phyloP scores from a whole-genome alignment of 2,888 invertebrate genomes.

The Caenorhabditis becei region DNA sequence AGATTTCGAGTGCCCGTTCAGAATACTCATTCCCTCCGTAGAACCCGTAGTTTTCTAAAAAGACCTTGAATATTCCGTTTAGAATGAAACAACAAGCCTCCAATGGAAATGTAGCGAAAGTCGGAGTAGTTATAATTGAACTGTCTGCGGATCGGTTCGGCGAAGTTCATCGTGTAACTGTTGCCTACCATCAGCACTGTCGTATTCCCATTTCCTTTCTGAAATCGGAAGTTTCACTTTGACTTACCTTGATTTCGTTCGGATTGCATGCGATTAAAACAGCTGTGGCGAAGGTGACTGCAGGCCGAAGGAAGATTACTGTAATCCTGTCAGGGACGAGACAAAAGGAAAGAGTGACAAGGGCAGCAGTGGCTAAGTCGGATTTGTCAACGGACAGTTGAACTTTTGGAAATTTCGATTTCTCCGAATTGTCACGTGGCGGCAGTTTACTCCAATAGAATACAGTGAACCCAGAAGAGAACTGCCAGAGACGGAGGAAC shows the following conservation, averaged over 20 bases:
- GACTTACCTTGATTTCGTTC: conserved; percentile 19
- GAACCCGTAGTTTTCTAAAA: conserved; percentile 18
- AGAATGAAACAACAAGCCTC: not conserved
- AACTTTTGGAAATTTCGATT: conserved; percentile 34
- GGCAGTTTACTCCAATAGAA: conserved; percentile 29
- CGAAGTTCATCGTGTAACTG: conserved; percentile 20
- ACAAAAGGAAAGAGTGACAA: conserved; percentile 22
- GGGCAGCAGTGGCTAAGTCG: conserved; percentile 10
- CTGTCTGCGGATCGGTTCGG: conserved; percentile 9
- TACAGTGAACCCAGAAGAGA: conserved; percentile 47
- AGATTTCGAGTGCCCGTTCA: not conserved
- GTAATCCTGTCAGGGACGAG: conserved; percentile 34
- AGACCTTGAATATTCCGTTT: not conserved
- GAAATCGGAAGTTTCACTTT: not conserved
- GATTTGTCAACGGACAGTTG: conserved; percentile 13
- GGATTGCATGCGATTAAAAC: conserved; percentile 31
- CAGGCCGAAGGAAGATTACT: conserved; percentile 18
- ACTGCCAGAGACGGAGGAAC: conserved; percentile 57
- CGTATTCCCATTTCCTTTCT: conserved; percentile 37
- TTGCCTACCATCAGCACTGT: conserved; percentile 47
- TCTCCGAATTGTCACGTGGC: conserved; percentile 33
- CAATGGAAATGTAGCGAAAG: conserved; percentile 24
- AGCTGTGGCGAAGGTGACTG: conserved; percentile 40
- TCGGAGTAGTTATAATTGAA: conserved; percentile 38
- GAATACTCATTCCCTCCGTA: conserved; percentile 11